phyloP scores from a whole-genome alignment of 2,113 vertebrate genomes.

The Candoia aspera region DNA sequence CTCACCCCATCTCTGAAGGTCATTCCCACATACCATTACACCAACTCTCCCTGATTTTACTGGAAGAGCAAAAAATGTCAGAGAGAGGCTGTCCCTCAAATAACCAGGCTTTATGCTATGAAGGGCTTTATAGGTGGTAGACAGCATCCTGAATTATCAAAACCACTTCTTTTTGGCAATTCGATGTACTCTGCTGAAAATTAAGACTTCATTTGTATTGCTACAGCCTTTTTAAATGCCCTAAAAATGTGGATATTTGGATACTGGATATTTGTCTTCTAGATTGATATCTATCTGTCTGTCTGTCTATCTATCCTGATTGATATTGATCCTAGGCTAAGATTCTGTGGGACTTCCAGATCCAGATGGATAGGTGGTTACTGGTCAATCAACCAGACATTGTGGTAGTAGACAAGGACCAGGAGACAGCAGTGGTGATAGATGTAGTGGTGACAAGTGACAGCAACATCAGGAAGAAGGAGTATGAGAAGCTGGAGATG shows the following conservation, averaged over 20 bases:
- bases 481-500: too few species aligned
- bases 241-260: background rate
- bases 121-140: background rate
- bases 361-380: background rate
- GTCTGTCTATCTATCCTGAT: too few species aligned
- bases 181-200: background rate
- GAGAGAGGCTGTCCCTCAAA: background rate
- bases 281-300: too few species aligned
- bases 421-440: too few species aligned
- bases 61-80: background rate
- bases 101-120: background rate
- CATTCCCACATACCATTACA: background rate
- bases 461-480: too few species aligned
- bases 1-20: too few species aligned
- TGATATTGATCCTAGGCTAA: background rate
- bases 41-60: background rate
- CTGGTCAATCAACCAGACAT: too few species aligned
- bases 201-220: background rate
- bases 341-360: background rate
- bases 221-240: background rate
- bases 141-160: background rate
- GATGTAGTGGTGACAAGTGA: too few species aligned
- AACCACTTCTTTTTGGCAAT: background rate
- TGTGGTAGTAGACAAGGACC: too few species aligned
- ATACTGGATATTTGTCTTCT: background rate